Conservation (phyloP, 30 jellyfish, hydroid and myxozoan species). For the Aurelia aurita region DNA sequence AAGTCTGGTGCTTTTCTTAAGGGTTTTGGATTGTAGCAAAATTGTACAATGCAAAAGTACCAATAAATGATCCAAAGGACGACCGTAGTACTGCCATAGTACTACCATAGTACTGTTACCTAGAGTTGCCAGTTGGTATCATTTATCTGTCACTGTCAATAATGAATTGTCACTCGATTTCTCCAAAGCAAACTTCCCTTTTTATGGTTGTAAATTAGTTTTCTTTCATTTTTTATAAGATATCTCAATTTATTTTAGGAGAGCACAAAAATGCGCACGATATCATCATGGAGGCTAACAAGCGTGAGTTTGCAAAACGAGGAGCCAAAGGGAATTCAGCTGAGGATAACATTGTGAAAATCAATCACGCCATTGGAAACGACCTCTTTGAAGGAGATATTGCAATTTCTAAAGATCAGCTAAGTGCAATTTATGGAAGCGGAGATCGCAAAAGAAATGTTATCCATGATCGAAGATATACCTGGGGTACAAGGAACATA, state of each 20-base stretch:
- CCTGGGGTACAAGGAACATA: slow-evolving; percentile 28
- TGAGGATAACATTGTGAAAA: slow-evolving; percentile 37
- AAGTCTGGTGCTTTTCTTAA: too few relatives aligned
- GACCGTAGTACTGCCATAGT: too few relatives aligned
- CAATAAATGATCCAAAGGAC: too few relatives aligned
- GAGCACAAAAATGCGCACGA: slow-evolving; percentile 51
- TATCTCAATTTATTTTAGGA: background rate
- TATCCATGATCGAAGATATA: background rate
- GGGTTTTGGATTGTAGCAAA: too few relatives aligned
- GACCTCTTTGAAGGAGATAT: slow-evolving; percentile 55
- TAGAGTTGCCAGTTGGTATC: too few relatives aligned
- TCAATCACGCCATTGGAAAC: slow-evolving; percentile 6
- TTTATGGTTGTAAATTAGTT: too few relatives aligned
- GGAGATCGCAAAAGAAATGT: slow-evolving; percentile 1
- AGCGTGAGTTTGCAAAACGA: background rate
- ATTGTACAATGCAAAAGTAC: too few relatives aligned
- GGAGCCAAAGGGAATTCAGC: slow-evolving; percentile 18
- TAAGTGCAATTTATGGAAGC: background rate
- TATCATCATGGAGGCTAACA: slow-evolving; percentile 24
- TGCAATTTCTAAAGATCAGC: background rate
- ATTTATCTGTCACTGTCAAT: too few relatives aligned
- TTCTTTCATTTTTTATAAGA: too few relatives aligned
- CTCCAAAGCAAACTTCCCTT: too few relatives aligned
- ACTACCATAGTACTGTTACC: too few relatives aligned
- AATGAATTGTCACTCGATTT: too few relatives aligned